phyloP scores from a whole-genome alignment of 2,113 vertebrate species.

The Bos indicus region DNA sequence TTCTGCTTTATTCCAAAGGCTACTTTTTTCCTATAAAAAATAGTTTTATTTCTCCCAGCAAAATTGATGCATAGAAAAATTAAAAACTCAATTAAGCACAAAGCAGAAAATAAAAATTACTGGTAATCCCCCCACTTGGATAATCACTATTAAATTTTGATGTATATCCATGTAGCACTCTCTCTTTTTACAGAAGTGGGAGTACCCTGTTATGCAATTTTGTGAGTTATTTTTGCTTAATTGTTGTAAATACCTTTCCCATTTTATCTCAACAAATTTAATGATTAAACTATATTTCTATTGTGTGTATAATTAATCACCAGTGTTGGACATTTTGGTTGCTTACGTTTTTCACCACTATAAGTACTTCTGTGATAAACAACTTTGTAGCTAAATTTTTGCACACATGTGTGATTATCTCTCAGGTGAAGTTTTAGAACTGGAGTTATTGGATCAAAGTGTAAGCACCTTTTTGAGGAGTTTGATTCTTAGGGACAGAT shows the following conservation, averaged over 20 bases:
- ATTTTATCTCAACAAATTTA: conserved; percentile 13
- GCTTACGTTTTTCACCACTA: background rate
- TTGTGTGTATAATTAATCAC: background rate
- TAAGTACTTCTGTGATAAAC: conserved; percentile 6
- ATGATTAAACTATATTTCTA: background rate
- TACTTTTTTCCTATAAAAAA: background rate
- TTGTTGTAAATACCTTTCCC: background rate
- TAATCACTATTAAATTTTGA: background rate
- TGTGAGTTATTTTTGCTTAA: background rate
- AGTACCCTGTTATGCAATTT: background rate
- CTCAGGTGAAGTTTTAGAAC: background rate
- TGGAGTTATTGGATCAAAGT: background rate
- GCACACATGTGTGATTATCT: background rate
- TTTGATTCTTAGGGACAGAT: background rate
- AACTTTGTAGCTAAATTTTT: conserved; percentile 14
- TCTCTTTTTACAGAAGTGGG: conserved; percentile 10
- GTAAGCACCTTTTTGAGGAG: background rate
- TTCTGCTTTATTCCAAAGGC: background rate
- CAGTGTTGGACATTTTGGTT: background rate
- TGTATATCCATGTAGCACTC: background rate
- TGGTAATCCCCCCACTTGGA: background rate
- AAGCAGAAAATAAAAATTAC: background rate
- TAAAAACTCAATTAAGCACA: background rate
- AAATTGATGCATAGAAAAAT: conserved; percentile 1
- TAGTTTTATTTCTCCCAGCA: background rate